Base-by-base conservation (phyloP, 2,113 vertebrate species). In the Hyperopisus bebe region DNA sequence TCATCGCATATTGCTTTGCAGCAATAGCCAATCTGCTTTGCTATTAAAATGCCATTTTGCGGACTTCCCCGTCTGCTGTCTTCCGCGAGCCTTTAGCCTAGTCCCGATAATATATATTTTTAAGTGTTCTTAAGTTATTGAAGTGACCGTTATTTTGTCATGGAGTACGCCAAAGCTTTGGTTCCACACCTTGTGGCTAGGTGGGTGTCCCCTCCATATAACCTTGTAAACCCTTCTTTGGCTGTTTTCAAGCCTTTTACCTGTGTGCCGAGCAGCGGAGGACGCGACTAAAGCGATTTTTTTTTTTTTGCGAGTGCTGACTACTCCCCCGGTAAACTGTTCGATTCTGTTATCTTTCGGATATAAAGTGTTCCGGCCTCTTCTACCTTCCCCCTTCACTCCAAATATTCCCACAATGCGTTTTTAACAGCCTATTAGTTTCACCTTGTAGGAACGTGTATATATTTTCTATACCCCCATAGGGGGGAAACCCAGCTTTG, bases 161-260 rank as follows among this genome's bases (percentile, higher is more conserved):
- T 92, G 91, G 90, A 90, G 24, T 92, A 92, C 47, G 91, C 91
- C 1, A 91, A 90, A 89, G 89, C 89, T 1, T 31, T 91, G 27
- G 47, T 92, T 35, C 90, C 92, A 7, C 74, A 74, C 21, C 88
- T 89, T 83, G 39, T 92, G 35, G 80, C 89, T 17, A 92, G 91
- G 91, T 92, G 48, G 87, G 89, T 31, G 0, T 13, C 31, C 42
- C 31, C 24, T 2, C 7, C 13, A 3, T 24, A 21, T 53, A 51
- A 42, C 70, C 27, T 35, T 55, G 3, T 1, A n/a, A 21, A 8
- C 5, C 7, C 5, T n/a, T 2, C 51, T 82, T 87, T 9, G 46
- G 42, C 55, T 13, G 2, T 31, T 47, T 31, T 53, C 9, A 50
- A 6, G 53, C 10, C 77, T 10, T 11, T 24, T 55, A n/a, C 51